These are phyloP conservation scores for Orussus abietinus DNA, from an alignment of 1,140 invertebrate species.

Conservation along the genomic window DNA sequence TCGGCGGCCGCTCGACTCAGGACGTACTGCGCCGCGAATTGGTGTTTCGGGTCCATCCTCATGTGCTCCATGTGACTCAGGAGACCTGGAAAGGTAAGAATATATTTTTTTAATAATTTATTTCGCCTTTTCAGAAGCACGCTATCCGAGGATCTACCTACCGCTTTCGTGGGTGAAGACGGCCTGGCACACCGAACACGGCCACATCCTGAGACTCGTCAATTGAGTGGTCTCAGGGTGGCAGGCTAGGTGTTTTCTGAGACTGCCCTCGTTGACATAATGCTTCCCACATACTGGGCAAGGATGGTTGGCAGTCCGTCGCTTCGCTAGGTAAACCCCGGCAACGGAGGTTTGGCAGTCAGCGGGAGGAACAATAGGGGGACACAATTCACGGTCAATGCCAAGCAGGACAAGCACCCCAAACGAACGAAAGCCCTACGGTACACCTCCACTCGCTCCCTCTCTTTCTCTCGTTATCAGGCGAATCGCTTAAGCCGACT, in stretches of 20 bases:
- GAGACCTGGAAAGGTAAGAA: constrained; percentile 62
- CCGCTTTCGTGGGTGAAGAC: constrained; percentile 92
- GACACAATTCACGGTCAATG: constrained; percentile 57
- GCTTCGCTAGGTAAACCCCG: constrained; percentile 78
- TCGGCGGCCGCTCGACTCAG: constrained; percentile 86
- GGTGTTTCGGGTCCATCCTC: constrained; percentile 95
- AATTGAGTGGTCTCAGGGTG: constrained; percentile 88
- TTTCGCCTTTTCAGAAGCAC: background rate
- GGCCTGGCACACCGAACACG: constrained; percentile 89
- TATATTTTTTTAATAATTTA: background rate
- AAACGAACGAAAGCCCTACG: constrained; percentile 47
- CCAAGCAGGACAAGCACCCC: constrained; percentile 53
- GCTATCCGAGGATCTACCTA: constrained; percentile 54
- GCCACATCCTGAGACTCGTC: constrained; percentile 86
- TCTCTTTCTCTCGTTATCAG: too few species aligned
- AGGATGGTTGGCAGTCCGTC: constrained; percentile 87
- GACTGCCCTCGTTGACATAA: constrained; percentile 90
- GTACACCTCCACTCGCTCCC: too few species aligned
- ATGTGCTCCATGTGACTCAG: constrained; percentile 94
- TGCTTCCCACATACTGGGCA: constrained; percentile 93
- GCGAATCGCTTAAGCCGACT: too few species aligned
- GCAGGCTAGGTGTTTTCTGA: constrained; percentile 86
- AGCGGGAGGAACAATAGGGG: constrained; percentile 55
- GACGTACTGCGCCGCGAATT: constrained; percentile 91
- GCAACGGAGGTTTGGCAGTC: constrained; percentile 55